Base-by-base conservation (phyloP, 2,888 invertebrate genomes). In the Scaptomyza polygonia region DNA sequence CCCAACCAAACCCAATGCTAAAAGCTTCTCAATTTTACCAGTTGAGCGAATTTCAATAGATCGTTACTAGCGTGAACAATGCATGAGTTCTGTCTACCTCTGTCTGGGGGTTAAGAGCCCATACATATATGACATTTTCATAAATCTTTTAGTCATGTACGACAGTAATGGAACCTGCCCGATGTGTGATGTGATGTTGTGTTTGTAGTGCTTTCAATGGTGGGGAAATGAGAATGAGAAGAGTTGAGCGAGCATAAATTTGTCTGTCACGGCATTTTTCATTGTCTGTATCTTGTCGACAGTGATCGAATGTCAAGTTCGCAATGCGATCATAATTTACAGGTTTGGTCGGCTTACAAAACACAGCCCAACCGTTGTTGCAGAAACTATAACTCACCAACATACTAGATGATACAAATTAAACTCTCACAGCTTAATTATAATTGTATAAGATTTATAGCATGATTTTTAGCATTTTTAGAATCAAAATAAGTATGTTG, bases 251-350 rank as follows among this genome's bases (percentile, higher is more conserved):
- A 59, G 61, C 74, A 74, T 74, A 67, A 75, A 74, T 75, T 16
- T 72, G 70, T 74, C 30, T 55, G 70, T 58, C 55, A 34, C 47
- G 55, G 63, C 73, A 39, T 39, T 9, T 73, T 67, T 9, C 48
- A 48, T 48, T 48, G 48, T 47, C 12, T 73, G 67, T 67, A 59
- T 63, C 56, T 63, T 63, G 57, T 5, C 29, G 16, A 32, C 61
- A 40, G 21, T 44, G 53, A 70, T 59, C 62, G 65, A 75, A 62
- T 72, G 75, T 72, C 72, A 72, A 72, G 72, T 55, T 61, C 65
- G 56, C 47, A 34, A 18, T 18, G 21, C 47, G 18, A 57, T 45
- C 59, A 64, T 55, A 56, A 57, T 29, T 69, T 32, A 69, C 29
- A 55, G 57, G 34, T 51, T 53, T 48, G n/a, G 27, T 30, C 40